Base-by-base conservation (phyloP, 2,797 vertebrate species). In the Tenualosa thibaudeaui region DNA sequence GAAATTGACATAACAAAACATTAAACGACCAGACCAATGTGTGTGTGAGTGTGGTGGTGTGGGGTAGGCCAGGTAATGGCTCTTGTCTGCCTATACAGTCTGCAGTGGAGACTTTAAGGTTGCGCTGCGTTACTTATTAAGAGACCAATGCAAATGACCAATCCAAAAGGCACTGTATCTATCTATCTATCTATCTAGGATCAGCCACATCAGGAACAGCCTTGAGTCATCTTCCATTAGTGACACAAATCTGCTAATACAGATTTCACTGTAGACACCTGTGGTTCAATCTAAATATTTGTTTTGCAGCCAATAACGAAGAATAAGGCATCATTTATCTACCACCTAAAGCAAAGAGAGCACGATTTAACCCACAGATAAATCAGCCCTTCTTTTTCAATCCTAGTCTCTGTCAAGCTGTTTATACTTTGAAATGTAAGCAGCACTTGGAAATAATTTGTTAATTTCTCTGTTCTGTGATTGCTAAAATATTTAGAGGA, bases 1-100 rank as follows among this genome's bases (percentile, higher is more conserved):
- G 51, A 92, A 93, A 94, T 90, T 93, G 89, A 93, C 91, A 88
- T 92, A 90, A 91, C 87, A 92, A 92, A 93, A 91, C 89, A 87
- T 89, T 82, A 91, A 93, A 93, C 85, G 88, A 85, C 83, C 51
- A 81, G 82, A 87, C 49, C 65, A 86, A 86, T 65, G 81, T 81
- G 71, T 0, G 82, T 37, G 81, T 51, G 50, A 6, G 7, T 51
- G 46, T 46, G 46, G 46, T 1, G 46, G 46, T 46, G 46, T 46
- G 46, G 46, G 46, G 46, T 1, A 51, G 46, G 46, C 9, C 0
- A 78, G 51, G 75, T 88, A 84, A 88, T 90, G 89, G 85, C 54
- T 50, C 31, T 58, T 51, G 82, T 83, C 89, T 82, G 37, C 24
- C 71, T 15, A 17, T 75, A 78, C 71, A 22, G 71, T 78, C 37